These are phyloP conservation scores for Macrobrachium rosenbergii DNA, from an alignment of 1,140 invertebrate genomes.

Conservation along the genomic window DNA sequence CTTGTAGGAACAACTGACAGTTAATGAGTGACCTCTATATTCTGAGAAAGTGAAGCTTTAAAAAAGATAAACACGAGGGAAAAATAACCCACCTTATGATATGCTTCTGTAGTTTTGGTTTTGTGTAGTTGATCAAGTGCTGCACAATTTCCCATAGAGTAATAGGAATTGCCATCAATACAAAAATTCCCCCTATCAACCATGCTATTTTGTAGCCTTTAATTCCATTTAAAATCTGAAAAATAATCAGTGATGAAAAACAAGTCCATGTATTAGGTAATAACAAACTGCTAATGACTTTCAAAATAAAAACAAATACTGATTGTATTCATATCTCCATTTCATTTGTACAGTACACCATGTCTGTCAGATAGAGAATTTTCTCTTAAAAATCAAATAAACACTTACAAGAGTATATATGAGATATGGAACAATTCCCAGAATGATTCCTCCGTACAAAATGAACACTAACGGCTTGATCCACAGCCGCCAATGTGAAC, in stretches of 20 bases:
- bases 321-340: background rate
- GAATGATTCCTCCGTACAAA: slow-evolving; percentile 83
- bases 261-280: background rate
- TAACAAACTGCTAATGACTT: background rate
- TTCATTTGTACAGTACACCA: no score
- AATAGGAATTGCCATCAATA: slow-evolving; percentile 89
- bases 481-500: slow-evolving; percentile 85
- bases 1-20: no score
- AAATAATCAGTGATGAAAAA: background rate
- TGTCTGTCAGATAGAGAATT: background rate
- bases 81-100: slow-evolving; percentile 82
- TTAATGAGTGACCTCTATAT: no score
- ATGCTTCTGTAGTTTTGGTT: slow-evolving; percentile 92
- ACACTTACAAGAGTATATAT: slow-evolving; percentile 75
- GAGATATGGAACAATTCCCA: slow-evolving; percentile 86
- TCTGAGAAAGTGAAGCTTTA: no score
- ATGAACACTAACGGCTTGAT: slow-evolving; percentile 86
- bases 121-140: slow-evolving; percentile 94
- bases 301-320: background rate
- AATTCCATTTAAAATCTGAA: slow-evolving; percentile 50
- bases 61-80: slow-evolving; percentile 1
- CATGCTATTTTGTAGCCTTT: slow-evolving; percentile 72
- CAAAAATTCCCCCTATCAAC: slow-evolving; percentile 90
- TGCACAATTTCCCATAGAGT: slow-evolving; percentile 95
- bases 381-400: slow-evolving; percentile 44